phyloP scores from a whole-genome alignment of 2,113 vertebrate species.

The Hippocampus guttulatus region DNA sequence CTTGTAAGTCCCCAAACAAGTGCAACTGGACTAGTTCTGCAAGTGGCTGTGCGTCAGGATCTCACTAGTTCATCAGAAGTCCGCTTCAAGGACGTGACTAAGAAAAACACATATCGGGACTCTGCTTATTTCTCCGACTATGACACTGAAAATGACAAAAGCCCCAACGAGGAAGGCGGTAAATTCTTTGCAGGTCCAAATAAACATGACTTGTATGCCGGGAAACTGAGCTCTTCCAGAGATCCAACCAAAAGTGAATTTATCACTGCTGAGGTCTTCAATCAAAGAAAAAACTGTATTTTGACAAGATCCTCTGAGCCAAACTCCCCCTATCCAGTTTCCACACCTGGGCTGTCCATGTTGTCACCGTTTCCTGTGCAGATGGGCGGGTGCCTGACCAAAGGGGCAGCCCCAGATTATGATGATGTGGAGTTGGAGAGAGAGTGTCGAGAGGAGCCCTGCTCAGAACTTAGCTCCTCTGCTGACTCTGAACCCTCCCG shows the following conservation, averaged over 20 bases:
- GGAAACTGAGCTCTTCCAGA: conserved; percentile 28
- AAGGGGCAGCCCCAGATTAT: conserved; percentile 68
- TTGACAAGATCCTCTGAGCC: conserved; percentile 34
- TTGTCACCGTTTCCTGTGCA: conserved; percentile 73
- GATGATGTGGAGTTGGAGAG: conserved; percentile 70
- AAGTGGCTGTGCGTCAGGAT: conserved; percentile 60
- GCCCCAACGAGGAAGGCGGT: conserved; percentile 69
- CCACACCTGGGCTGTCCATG: conserved; percentile 65
- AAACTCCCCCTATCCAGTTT: conserved; percentile 27
- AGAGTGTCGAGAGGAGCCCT: conserved; percentile 69
- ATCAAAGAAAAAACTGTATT: conserved; percentile 38
- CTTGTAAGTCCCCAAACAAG: conserved; percentile 66
- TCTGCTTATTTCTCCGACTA: conserved; percentile 96
- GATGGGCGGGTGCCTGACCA: conserved; percentile 78
- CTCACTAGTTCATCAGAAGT: conserved; percentile 56
- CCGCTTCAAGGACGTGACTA: conserved; percentile 65
- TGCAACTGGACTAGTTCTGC: conserved; percentile 55
- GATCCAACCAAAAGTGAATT: conserved; percentile 33
- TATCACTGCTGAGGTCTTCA: conserved; percentile 22
- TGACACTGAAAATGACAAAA: conserved; percentile 80
- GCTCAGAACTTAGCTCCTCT: conserved; percentile 61
- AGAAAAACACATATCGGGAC: conserved; percentile 86
- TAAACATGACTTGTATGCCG: conserved; percentile 24
- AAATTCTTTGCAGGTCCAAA: conserved; percentile 55
- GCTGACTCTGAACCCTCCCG: conserved; percentile 56